Conservation (phyloP, 2,797 vertebrate genomes). For the Salarias fasciatus region DNA sequence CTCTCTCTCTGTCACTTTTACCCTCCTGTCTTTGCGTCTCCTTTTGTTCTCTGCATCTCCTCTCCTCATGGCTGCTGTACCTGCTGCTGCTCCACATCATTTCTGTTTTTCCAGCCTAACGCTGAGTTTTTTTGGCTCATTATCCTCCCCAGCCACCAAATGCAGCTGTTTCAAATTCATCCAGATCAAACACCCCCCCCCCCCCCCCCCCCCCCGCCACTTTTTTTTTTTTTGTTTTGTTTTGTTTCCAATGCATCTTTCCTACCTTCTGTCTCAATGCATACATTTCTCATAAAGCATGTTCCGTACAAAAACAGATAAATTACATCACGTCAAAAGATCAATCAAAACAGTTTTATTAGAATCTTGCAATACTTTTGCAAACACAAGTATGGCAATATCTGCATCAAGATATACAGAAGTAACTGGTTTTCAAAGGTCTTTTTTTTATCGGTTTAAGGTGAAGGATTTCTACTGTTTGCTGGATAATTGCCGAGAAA, state of each 20-base stretch:
- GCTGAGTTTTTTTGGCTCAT: constrained; percentile 52
- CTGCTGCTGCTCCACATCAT: constrained; percentile 52
- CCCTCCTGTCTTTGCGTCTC: constrained; percentile 34
- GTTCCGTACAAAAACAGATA: constrained; percentile 9
- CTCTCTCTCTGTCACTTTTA: constrained; percentile 52
- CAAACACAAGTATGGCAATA: constrained; percentile 95
- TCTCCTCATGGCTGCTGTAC: constrained; percentile 37
- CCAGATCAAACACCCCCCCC: constrained; percentile 40
- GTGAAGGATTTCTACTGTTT: constrained; percentile 86
- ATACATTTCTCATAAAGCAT: constrained; percentile 3
- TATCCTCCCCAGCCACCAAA: constrained; percentile 55
- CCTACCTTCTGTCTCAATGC: constrained; percentile 30
- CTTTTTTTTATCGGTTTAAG: constrained; percentile 81
- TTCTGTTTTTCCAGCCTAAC: constrained; percentile 41
- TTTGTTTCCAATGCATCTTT: constrained; percentile 26
- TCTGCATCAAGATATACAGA: constrained; percentile 96
- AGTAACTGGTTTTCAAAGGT: constrained; percentile 84
- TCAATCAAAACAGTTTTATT: constrained; percentile 90
- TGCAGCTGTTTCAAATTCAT: constrained; percentile 63
- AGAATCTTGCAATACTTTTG: constrained; percentile 94
- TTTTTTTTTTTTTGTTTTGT: no score
- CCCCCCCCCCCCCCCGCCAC: no score
- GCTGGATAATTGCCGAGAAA: constrained; percentile 92
- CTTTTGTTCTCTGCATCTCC: constrained; percentile 40
- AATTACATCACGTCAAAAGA: constrained; percentile 19